These are phyloP conservation scores for Xiphophorus couchianus DNA, from an alignment of 2,113 vertebrate genomes.

Conservation along the genomic window DNA sequence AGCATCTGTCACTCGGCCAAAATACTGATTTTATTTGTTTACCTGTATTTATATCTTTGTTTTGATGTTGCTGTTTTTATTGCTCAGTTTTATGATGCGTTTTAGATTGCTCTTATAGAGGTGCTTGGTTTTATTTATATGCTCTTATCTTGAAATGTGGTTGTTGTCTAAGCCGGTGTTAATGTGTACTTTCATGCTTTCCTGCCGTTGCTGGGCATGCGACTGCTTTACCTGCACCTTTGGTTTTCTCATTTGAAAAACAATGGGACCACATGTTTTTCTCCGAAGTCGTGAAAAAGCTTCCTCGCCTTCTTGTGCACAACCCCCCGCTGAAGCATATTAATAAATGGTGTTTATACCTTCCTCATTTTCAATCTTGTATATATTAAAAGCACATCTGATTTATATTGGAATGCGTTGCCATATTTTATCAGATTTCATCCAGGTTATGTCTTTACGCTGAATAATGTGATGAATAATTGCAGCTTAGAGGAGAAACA, in stretches of 20 bases:
- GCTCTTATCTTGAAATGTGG: not conserved
- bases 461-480: not conserved
- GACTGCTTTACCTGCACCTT: not conserved
- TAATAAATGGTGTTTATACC: not conserved
- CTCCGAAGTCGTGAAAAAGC: not conserved
- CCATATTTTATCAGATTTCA: not conserved
- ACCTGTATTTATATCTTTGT: not conserved
- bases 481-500: not conserved
- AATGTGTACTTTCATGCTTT: not conserved
- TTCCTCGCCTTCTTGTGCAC: not conserved
- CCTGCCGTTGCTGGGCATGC: not conserved
- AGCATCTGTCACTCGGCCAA: not conserved
- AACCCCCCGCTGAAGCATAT: not conserved
- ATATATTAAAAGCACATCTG: not conserved
- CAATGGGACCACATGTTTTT: not conserved
- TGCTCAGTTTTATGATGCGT: not conserved
- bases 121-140: conserved; percentile 2
- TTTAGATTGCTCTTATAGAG: not conserved
- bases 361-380: not conserved
- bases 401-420: not conserved
- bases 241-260: not conserved
- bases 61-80: not conserved
- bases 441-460: not conserved
- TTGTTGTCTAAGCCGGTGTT: not conserved
- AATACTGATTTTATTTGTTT: not conserved